Evolutionary conservation across 2,888 invertebrate species (phyloP).

Genomic region (Brachyopa scutellaris): DNA sequence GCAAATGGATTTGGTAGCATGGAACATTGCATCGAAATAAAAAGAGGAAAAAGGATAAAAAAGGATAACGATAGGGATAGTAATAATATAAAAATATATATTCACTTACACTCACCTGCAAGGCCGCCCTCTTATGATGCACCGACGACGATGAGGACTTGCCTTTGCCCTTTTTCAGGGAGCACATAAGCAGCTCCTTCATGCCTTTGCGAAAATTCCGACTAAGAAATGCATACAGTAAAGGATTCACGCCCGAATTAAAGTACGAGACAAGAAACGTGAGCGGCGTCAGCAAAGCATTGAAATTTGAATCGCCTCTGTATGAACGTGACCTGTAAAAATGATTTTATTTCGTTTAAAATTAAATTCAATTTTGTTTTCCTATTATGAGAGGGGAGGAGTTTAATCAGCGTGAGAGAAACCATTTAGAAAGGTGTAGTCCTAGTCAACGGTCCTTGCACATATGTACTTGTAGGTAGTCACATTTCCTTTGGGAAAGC

Average conservation of each 20-base stretch:
- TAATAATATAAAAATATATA: conserved; percentile 35
- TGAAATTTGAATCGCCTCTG: conserved; percentile 88
- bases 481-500: too few relatives aligned
- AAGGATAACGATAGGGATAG: conserved; percentile 2
- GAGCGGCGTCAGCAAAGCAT: conserved; percentile 90
- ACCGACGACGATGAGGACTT: conserved; percentile 81
- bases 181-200: conserved; percentile 89
- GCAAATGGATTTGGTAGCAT: conserved; percentile 20
- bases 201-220: conserved; percentile 93
- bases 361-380: conserved; percentile 18
- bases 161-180: conserved; percentile 81
- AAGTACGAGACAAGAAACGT: conserved; percentile 94
- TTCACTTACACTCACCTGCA: conserved; percentile 78
- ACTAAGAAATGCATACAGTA: conserved; percentile 93
- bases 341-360: neutral
- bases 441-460: too few relatives aligned
- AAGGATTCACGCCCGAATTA: conserved; percentile 95
- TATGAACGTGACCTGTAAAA: conserved; percentile 84
- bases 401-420: neutral
- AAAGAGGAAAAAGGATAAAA: neutral
- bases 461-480: too few relatives aligned
- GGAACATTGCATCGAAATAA: neutral
- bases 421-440: conserved; percentile 25
- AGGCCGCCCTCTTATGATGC: conserved; percentile 80
- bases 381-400: too few relatives aligned